Conservation (phyloP, 1,140 invertebrate genomes). For the Cryptotermes secundus region DNA sequence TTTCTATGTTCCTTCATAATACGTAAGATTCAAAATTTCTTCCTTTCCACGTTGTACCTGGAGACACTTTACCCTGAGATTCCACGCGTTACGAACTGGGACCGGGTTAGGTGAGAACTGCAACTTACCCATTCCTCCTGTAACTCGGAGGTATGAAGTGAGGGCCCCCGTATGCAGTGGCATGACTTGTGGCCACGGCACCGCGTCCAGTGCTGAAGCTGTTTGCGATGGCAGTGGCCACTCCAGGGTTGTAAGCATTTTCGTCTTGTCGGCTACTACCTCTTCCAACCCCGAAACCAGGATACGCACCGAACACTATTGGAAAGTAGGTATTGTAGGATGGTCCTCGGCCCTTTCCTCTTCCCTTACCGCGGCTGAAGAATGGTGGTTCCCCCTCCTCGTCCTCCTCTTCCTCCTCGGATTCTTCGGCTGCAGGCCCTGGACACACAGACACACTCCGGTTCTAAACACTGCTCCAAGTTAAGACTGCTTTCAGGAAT, state of each 20-base stretch:
- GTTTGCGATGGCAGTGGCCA: constrained; percentile 64
- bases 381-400: constrained; percentile 9
- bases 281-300: constrained; percentile 42
- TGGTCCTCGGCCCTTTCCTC: constrained; percentile 40
- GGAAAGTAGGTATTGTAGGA: constrained; percentile 61
- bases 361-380: neutral
- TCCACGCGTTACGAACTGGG: too few species aligned
- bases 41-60: too few species aligned
- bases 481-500: neutral
- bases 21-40: too few species aligned
- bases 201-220: constrained; percentile 66
- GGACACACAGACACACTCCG: neutral
- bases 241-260: constrained; percentile 47
- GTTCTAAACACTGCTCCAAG: neutral
- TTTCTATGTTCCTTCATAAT: too few species aligned
- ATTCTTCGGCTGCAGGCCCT: neutral
- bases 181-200: constrained; percentile 66
- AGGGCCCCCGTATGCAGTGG: constrained; percentile 63
- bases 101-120: too few species aligned
- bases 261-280: constrained; percentile 39
- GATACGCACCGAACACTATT: constrained; percentile 56
- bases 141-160: neutral
- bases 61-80: too few species aligned
- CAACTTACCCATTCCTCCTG: neutral
- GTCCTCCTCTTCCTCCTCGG: constrained; percentile 30